phyloP scores from a whole-genome alignment of 2,888 invertebrate genomes.

The Malacosoma neustria region DNA sequence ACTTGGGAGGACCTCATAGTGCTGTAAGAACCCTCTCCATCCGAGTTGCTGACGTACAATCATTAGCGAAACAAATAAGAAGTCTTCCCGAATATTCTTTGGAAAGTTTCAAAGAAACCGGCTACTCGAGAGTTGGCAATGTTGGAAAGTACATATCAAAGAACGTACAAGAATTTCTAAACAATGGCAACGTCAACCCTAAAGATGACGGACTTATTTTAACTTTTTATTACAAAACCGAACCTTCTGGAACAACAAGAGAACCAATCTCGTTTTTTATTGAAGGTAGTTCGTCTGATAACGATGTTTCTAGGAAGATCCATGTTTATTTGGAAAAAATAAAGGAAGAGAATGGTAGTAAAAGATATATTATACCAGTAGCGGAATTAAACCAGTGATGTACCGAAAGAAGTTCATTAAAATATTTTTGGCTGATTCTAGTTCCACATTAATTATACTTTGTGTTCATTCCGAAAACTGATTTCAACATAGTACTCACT shows the following conservation, averaged over 20 bases:
- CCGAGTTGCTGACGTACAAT: neutral
- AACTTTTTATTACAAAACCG: constrained; percentile 16
- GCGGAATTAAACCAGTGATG: neutral
- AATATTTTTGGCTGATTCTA: too few species aligned
- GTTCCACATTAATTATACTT: too few species aligned
- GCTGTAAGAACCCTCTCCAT: neutral
- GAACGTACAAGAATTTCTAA: constrained; percentile 26
- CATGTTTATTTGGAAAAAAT: neutral
- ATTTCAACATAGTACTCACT: too few species aligned
- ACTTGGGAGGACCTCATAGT: neutral
- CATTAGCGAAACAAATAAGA: constrained; percentile 5
- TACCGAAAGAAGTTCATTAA: too few species aligned
- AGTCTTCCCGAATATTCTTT: constrained; percentile 12
- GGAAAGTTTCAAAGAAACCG: constrained; percentile 20
- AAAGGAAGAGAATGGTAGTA: neutral
- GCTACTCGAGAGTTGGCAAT: constrained; percentile 18
- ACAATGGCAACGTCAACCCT: constrained; percentile 16
- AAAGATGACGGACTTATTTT: constrained; percentile 28
- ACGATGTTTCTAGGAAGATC: neutral
- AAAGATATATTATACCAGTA: neutral
- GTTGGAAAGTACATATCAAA: constrained; percentile 29
- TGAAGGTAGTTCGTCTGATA: neutral
- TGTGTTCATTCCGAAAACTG: too few species aligned
- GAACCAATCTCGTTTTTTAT: neutral
- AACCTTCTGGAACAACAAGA: neutral